These are phyloP conservation scores for Drosophila nigrodunni DNA, from an alignment of 1,140 invertebrate species.

Conservation along the genomic window DNA sequence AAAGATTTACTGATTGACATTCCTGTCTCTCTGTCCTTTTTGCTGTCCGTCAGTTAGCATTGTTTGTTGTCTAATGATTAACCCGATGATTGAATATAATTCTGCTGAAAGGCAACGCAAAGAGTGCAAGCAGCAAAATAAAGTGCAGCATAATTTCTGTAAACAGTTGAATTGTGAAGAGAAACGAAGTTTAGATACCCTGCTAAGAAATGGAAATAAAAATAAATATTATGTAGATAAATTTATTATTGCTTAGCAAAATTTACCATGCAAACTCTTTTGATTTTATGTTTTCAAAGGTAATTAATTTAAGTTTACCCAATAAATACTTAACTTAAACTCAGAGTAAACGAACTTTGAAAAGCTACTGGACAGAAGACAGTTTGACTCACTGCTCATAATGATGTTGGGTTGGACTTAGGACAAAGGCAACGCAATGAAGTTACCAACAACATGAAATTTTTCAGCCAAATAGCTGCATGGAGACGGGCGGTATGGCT, in stretches of 20 bases:
- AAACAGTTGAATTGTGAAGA: neutral
- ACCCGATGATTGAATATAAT: conserved; percentile 73
- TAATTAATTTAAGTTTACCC: neutral
- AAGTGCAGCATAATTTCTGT: conserved; percentile 39
- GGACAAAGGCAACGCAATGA: conserved; percentile 24
- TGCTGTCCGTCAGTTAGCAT: conserved; percentile 31
- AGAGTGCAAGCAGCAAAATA: conserved; percentile 46
- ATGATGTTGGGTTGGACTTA: conserved; percentile 54
- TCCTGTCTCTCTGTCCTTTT: neutral
- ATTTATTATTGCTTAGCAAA: no score
- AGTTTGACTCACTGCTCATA: conserved; percentile 59
- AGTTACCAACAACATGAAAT: conserved; percentile 60
- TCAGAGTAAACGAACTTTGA: conserved; percentile 49
- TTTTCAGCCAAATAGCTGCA: conserved; percentile 57
- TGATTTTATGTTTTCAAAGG: no score
- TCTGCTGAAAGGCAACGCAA: conserved; percentile 48
- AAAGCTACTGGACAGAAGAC: conserved; percentile 38
- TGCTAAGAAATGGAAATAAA: neutral
- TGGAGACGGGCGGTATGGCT: conserved; percentile 14
- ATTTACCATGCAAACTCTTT: no score
- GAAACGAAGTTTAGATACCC: conserved; percentile 40
- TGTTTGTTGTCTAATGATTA: conserved; percentile 63
- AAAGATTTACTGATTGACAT: neutral
- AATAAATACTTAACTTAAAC: conserved; percentile 33
- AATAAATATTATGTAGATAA: no score